These are phyloP conservation scores for Proales similis DNA, from an alignment of 1,140 invertebrate genomes.

Conservation along the genomic window DNA sequence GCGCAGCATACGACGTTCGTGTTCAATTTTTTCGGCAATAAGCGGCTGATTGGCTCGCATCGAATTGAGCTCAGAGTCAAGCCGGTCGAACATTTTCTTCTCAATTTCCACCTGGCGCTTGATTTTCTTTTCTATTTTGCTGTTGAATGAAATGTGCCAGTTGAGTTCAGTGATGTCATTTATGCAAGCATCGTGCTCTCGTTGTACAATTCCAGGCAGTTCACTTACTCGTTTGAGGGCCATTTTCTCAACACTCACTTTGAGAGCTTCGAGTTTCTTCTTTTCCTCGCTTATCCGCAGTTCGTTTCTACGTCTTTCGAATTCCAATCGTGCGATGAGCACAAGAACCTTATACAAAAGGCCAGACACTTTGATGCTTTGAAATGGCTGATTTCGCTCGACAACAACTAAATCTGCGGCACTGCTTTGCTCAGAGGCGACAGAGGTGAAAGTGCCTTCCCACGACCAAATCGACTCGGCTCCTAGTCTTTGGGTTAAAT, in stretches of 20 bases:
- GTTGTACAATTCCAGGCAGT: slow-evolving; percentile 13
- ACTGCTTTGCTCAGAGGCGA: no score
- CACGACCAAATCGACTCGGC: no score
- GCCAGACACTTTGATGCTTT: background rate
- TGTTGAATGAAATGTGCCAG: slow-evolving; percentile 36
- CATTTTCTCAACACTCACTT: slow-evolving; percentile 15
- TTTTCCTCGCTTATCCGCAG: slow-evolving; percentile 5
- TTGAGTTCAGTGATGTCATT: slow-evolving; percentile 30
- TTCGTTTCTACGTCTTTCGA: slow-evolving; percentile 12
- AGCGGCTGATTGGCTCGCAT: slow-evolving; percentile 7
- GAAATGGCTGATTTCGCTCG: background rate
- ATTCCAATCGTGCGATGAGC: slow-evolving; percentile 21
- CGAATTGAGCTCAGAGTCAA: background rate
- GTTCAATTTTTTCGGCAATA: slow-evolving; percentile 18
- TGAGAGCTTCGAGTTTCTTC: slow-evolving; percentile 7
- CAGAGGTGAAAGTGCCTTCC: no score
- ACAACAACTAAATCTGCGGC: no score
- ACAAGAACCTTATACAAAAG: slow-evolving; percentile 23
- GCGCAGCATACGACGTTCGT: background rate
- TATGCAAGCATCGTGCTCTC: slow-evolving; percentile 35
- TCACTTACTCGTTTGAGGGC: slow-evolving; percentile 18
- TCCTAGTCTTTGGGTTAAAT: no score
- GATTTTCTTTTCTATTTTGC: slow-evolving; percentile 8
- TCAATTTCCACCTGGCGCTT: slow-evolving; percentile 10
- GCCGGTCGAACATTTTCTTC: background rate